Percentiles rank a stretch among this genome's conserved stretches.
These are phyloP conservation scores for Larimichthys polyactis DNA, from an alignment of 2,113 vertebrate species.

Conservation along the genomic window DNA sequence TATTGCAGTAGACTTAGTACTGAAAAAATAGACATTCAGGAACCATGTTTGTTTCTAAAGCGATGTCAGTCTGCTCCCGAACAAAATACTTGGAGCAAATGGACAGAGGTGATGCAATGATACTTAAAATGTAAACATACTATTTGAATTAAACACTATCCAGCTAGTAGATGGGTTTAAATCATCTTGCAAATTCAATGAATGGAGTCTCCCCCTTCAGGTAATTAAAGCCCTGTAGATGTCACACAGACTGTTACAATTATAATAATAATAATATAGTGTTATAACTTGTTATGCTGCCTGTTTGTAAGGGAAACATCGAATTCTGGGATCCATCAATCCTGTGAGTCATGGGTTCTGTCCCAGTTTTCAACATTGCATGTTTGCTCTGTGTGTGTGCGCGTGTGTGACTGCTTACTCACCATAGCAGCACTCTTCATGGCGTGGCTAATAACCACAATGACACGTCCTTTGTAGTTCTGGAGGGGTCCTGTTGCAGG, in stretches of 20 bases:
- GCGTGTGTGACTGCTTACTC: slow-evolving; percentile 63
- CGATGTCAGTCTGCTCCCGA: neutral
- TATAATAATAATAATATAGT: too few species aligned
- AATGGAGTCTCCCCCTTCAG: neutral
- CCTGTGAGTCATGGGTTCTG: neutral
- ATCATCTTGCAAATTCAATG: neutral
- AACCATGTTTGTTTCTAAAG: neutral
- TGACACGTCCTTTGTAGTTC: slow-evolving; percentile 91
- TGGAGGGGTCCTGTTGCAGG: slow-evolving; percentile 87
- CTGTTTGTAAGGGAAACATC: neutral
- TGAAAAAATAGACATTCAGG: neutral
- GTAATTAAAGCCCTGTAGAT: slow-evolving; percentile 6
- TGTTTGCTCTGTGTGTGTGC: neutral
- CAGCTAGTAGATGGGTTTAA: neutral
- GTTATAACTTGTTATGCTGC: neutral
- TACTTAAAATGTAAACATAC: neutral
- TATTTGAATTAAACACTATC: neutral
- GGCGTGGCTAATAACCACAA: slow-evolving; percentile 92
- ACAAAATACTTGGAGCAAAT: neutral
- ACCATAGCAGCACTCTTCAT: slow-evolving; percentile 89
- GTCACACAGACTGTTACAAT: neutral
- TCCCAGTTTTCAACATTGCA: neutral
- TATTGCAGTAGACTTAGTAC: neutral
- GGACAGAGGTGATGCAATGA: neutral
- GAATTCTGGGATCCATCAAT: neutral